Percentiles rank a stretch among this genome's conserved stretches.
Evolutionary conservation across 2,113 vertebrate species (phyloP).

Genomic region (Spea multiplicata): DNA sequence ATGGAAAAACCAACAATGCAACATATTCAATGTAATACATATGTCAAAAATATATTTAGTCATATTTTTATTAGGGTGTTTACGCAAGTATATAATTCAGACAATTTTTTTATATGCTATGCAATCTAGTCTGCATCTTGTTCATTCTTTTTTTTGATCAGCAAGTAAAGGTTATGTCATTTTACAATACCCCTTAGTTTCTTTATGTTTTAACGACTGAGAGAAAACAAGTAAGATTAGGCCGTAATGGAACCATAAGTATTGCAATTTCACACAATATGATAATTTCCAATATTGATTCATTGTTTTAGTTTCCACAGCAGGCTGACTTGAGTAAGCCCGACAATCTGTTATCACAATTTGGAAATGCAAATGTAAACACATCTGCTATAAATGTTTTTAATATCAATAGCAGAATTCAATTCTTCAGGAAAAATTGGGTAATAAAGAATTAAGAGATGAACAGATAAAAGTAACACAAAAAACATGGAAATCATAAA

Average conservation of each 20-base stretch:
- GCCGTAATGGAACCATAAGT: background rate
- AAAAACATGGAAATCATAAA: conserved; percentile 4
- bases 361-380: background rate
- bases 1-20: too few species aligned
- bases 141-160: too few species aligned
- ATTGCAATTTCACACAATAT: background rate
- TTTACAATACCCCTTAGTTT: too few species aligned
- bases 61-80: too few species aligned
- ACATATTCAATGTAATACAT: too few species aligned
- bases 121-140: too few species aligned
- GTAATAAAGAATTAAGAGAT: background rate
- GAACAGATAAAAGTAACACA: background rate
- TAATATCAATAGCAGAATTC: background rate
- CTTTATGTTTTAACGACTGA: too few species aligned
- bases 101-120: too few species aligned
- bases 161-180: too few species aligned
- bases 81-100: too few species aligned
- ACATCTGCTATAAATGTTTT: background rate
- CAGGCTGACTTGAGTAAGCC: background rate
- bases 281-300: background rate
- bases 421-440: background rate
- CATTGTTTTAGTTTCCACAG: background rate
- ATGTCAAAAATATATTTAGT: too few species aligned
- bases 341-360: background rate
- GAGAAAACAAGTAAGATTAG: background rate